A percentile compares a stretch with the other conserved stretches of the same genome.
These are phyloP conservation scores for Alloscopus bannaensis DNA, from an alignment of 2,888 invertebrate species.

Conservation along the genomic window DNA sequence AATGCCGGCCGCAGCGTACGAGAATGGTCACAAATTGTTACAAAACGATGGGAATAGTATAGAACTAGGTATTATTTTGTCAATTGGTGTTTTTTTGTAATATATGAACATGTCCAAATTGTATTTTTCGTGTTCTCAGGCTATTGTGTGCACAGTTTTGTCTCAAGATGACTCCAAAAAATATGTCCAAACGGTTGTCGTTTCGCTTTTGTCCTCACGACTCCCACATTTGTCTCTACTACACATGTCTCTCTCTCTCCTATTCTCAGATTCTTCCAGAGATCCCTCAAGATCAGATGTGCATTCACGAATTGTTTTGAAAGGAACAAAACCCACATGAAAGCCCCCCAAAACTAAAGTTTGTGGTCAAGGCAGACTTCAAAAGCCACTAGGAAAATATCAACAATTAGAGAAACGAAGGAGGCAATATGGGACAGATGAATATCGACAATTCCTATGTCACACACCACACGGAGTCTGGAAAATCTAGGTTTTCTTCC, in stretches of 20 bases:
- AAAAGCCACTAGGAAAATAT: conserved; percentile 27
- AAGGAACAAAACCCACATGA: not conserved
- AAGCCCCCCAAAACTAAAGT: not conserved
- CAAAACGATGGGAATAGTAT: too few relatives aligned
- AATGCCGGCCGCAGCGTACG: conserved; percentile 4
- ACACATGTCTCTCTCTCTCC: conserved; percentile 17
- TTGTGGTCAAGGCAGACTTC: conserved; percentile 34
- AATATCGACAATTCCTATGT: too few relatives aligned
- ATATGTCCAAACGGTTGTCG: not conserved
- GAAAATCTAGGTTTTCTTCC: too few relatives aligned
- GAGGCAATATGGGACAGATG: not conserved
- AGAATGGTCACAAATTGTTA: not conserved
- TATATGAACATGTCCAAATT: conserved; percentile 9
- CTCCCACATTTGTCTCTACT: conserved; percentile 27
- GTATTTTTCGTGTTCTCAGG: not conserved
- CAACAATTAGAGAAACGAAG: conserved; percentile 10
- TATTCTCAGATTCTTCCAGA: not conserved
- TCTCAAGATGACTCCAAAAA: conserved; percentile 21
- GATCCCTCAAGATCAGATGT: conserved; percentile 31
- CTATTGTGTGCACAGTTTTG: conserved; percentile 12
- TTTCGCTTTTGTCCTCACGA: conserved; percentile 23
- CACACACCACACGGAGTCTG: too few relatives aligned
- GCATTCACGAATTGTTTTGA: conserved; percentile 25
- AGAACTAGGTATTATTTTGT: conserved; percentile 10
- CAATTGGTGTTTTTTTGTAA: conserved; percentile 16